phyloP scores from a whole-genome alignment of 2,113 vertebrate species.

The Pluvianellus socialis region DNA sequence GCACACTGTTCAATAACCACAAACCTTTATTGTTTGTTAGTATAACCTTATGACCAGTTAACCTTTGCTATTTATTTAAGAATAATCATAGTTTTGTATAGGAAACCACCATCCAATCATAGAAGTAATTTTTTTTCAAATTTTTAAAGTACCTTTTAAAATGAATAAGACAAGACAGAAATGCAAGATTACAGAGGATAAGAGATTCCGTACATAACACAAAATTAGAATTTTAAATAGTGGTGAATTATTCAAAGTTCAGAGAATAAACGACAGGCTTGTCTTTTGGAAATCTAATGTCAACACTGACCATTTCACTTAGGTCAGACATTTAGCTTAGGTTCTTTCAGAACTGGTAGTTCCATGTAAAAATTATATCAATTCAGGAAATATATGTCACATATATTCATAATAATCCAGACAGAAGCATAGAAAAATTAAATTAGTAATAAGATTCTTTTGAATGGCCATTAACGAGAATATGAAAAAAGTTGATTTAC shows the following conservation, averaged over 20 bases:
- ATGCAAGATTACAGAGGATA: not conserved
- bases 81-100: not conserved
- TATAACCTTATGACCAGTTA: not conserved
- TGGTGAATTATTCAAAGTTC: not conserved
- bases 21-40: not conserved
- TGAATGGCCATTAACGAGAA: not conserved
- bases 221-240: not conserved
- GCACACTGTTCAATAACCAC: not conserved
- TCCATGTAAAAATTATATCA: not conserved
- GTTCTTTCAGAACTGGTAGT: not conserved
- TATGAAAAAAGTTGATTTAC: not conserved
- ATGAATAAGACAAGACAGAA: not conserved
- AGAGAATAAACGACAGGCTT: not conserved
- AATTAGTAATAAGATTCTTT: not conserved
- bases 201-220: not conserved
- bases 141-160: not conserved
- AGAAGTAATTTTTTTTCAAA: not conserved
- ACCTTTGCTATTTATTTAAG: not conserved
- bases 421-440: not conserved
- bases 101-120: not conserved
- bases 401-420: not conserved
- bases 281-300: not conserved
- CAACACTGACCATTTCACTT: not conserved
- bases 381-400: not conserved
- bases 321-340: not conserved